Evolutionary conservation across 1,140 invertebrate species (phyloP), one percentile per base, ranked within the genome.

Genomic region (Drosophila malerkotliana): DNA sequence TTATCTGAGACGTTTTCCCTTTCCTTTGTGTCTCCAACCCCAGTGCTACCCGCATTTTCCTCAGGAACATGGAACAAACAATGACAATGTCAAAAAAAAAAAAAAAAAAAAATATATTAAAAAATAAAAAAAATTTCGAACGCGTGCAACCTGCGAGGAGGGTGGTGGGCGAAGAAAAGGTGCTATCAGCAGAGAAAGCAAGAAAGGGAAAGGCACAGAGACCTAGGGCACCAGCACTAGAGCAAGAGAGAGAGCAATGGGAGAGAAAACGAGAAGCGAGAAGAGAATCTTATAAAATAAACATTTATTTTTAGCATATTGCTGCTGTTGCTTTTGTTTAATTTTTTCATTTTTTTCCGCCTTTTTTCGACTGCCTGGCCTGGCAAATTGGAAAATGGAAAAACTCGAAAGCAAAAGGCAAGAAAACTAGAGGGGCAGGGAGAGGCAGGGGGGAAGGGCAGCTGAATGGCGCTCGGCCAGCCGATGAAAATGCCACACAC

Each of bases 241-340:
- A 15, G 28, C 18, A 51, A 24, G n/a, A 34, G 39, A 67, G 44
- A 9, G n/a, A 28, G 6, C 5, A 1, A 28, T 28, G 26, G 26
- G 48, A 32, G 28, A 41, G 34, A n/a, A 48, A 41, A 63, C 44
- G 59, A 44, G 61, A 10, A 55, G 44, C 49, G 59, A 44, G 61
- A 10, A 55, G 44, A 52, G 85, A 82, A 81, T 85, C 77, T 81
- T 87, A 81, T 77, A 87, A 87, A 88, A 87, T 87, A 88, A 88
- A 89, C 75, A 88, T 88, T 83, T 88, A 85, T 85, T 85, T 88
- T 85, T 88, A 85, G 82, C 79, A 69, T 57, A 72, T 56, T 49
- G 54, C 39, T 75, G 26, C 41, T 41, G 21, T 57, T 63, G 69
- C 32, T 72, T 39, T 66, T 56, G 37, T 26, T 56, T 34, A 47